These are phyloP conservation scores for Dipodomys spectabilis DNA, from an alignment of 2,113 vertebrate species.

Conservation along the genomic window DNA sequence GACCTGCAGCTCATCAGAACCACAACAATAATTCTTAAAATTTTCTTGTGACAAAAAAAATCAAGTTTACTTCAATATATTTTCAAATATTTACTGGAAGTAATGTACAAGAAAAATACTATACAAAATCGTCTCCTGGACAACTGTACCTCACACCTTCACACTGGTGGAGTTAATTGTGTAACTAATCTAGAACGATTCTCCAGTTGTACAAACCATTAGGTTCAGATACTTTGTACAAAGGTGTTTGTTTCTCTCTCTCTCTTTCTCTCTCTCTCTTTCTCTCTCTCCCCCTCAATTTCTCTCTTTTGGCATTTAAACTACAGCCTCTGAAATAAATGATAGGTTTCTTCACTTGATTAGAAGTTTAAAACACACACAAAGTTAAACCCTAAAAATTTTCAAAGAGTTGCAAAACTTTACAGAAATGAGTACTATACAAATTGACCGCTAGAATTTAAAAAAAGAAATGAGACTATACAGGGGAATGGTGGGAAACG, in stretches of 20 bases:
- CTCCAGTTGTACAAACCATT: slow-evolving; percentile 90
- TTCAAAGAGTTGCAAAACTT: slow-evolving; percentile 69
- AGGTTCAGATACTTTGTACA: slow-evolving; percentile 87
- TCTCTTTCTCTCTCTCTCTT: slow-evolving; percentile 1
- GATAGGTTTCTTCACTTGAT: slow-evolving; percentile 77
- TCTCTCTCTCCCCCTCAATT: neutral
- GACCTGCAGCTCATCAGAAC: slow-evolving; percentile 92
- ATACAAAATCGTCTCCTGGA: slow-evolving; percentile 98
- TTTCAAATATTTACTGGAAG: slow-evolving; percentile 99
- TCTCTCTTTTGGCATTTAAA: slow-evolving; percentile 85
- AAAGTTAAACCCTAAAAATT: slow-evolving; percentile 76
- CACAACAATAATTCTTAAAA: slow-evolving; percentile 92
- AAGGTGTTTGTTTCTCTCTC: slow-evolving; percentile 75
- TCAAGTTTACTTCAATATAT: slow-evolving; percentile 97
- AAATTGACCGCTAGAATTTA: slow-evolving; percentile 62
- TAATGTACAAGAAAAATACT: slow-evolving; percentile 99
- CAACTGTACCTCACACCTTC: slow-evolving; percentile 94
- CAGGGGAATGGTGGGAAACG: slow-evolving; percentile 70
- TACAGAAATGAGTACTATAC: slow-evolving; percentile 73
- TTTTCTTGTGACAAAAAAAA: slow-evolving; percentile 88
- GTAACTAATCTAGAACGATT: slow-evolving; percentile 94
- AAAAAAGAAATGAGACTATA: slow-evolving; percentile 45
- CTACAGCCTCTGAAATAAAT: slow-evolving; percentile 82
- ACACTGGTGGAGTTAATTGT: slow-evolving; percentile 90
- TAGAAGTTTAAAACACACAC: slow-evolving; percentile 75